Conservation (phyloP, 2,888 invertebrate genomes). For the Lasioglossum villosulum region DNA sequence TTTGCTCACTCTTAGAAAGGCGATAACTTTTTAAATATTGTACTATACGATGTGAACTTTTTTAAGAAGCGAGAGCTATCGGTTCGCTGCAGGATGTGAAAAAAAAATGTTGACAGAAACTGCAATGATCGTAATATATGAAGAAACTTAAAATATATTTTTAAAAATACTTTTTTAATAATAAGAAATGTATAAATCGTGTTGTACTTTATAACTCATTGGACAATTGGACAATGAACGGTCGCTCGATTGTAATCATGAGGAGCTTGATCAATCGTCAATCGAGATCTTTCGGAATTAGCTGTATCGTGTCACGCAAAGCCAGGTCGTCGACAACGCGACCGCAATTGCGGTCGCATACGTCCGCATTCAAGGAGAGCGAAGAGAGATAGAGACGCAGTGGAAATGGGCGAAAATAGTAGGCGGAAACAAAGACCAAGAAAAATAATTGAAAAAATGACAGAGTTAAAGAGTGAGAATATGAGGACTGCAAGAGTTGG, state of each 20-base stretch:
- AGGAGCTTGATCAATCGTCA: constrained; percentile 37
- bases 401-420: neutral
- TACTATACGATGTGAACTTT: too few relatives aligned
- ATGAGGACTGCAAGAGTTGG: neutral
- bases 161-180: too few relatives aligned
- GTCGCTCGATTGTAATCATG: constrained; percentile 51
- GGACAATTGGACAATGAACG: constrained; percentile 54
- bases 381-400: neutral
- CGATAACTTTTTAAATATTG: too few relatives aligned
- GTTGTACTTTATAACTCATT: too few relatives aligned
- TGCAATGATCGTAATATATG: too few relatives aligned
- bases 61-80: too few relatives aligned
- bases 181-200: too few relatives aligned
- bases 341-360: constrained; percentile 24
- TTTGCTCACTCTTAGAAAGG: too few relatives aligned
- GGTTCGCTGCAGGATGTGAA: too few relatives aligned
- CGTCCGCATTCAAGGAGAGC: neutral
- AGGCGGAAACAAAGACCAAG: neutral
- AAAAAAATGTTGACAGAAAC: too few relatives aligned
- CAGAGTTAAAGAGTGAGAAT: neutral
- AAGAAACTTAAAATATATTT: too few relatives aligned
- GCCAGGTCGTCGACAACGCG: constrained; percentile 24
- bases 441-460: neutral
- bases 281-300: constrained; percentile 55
- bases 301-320: constrained; percentile 39